Evolutionary conservation across 2,797 vertebrate species (phyloP).

Genomic region (Falco concolor): DNA sequence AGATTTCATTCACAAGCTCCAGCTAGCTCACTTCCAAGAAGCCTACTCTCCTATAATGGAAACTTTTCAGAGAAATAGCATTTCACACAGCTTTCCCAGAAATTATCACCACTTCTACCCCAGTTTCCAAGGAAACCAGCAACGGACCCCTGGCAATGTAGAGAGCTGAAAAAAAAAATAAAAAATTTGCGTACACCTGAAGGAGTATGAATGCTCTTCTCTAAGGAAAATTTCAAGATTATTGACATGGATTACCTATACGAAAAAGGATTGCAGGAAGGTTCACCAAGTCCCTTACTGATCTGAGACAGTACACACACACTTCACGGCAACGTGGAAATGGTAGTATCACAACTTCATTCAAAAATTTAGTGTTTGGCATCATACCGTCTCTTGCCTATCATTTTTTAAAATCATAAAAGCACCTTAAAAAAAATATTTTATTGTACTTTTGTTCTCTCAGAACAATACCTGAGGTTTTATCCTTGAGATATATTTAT

Average conservation of each 20-base stretch:
- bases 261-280: not conserved
- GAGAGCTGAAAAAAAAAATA: not conserved
- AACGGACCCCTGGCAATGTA: not conserved
- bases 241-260: not conserved
- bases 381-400: not conserved
- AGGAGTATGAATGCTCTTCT: not conserved
- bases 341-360: not conserved
- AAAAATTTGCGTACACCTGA: not conserved
- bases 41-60: not conserved
- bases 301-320: not conserved
- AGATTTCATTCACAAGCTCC: not conserved
- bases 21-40: not conserved
- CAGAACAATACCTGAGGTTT: not conserved
- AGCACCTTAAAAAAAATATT: not conserved
- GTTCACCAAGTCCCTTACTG: not conserved
- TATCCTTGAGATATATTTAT: not conserved
- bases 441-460: not conserved
- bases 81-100: not conserved
- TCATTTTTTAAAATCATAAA: not conserved
- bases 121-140: not conserved
- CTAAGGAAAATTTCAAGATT: not conserved
- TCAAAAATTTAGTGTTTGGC: not conserved
- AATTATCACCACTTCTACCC: not conserved
- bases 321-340: not conserved
- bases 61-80: not conserved